Percentiles rank a stretch among this genome's conserved stretches.
phyloP scores from a whole-genome alignment of 2,113 vertebrate species.

The Mormyrus lacerda region DNA sequence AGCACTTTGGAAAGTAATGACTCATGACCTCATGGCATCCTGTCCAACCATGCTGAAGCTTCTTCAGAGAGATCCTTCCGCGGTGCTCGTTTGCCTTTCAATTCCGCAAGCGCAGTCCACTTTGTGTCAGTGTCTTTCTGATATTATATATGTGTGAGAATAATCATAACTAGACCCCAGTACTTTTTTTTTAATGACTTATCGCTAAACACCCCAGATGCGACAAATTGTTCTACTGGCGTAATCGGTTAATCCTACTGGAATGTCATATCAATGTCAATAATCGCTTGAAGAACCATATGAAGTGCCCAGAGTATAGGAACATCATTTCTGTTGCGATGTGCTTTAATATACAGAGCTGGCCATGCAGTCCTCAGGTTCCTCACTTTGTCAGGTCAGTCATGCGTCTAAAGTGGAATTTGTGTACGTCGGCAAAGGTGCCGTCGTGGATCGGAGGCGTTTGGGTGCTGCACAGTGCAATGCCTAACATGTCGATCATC shows the following conservation, averaged over 20 bases:
- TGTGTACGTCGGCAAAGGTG: not conserved
- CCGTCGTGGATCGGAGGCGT: not conserved
- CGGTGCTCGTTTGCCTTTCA: not conserved
- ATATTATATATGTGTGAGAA: not conserved
- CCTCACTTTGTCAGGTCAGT: not conserved
- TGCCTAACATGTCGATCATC: not conserved
- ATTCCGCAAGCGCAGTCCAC: not conserved
- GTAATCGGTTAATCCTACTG: not conserved
- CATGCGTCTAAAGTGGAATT: not conserved
- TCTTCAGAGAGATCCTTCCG: not conserved
- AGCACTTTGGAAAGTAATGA: not conserved
- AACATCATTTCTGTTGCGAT: not conserved
- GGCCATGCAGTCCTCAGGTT: not conserved
- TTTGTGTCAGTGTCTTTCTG: not conserved
- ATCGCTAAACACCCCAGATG: not conserved
- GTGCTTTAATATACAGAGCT: not conserved
- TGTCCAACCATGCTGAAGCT: not conserved
- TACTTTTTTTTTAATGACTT: not conserved
- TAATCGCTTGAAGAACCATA: not conserved
- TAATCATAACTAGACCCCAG: not conserved
- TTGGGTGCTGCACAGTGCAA: not conserved
- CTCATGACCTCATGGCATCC: not conserved
- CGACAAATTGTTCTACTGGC: not conserved
- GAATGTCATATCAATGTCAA: not conserved
- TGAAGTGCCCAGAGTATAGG: not conserved